phyloP scores from a whole-genome alignment of 2,797 vertebrate genomes.

The Hippopotamyrus pictus region DNA sequence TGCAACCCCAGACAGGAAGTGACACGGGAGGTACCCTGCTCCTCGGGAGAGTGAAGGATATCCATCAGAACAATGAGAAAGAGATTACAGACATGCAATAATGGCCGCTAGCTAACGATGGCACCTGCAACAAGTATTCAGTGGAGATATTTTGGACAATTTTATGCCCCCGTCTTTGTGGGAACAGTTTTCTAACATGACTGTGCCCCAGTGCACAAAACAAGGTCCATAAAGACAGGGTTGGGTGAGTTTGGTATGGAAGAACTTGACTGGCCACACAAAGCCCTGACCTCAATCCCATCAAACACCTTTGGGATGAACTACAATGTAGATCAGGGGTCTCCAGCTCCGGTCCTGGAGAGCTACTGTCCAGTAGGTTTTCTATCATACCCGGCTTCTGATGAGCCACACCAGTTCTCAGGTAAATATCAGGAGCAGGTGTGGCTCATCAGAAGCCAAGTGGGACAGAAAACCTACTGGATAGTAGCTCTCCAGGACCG shows the following conservation, averaged over 20 bases:
- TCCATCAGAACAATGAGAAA: not conserved
- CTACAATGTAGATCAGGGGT: no score
- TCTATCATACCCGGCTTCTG: no score
- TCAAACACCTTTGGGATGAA: not conserved
- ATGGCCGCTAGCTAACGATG: conserved; percentile 57
- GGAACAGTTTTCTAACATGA: not conserved
- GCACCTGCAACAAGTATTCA: not conserved
- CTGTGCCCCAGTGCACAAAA: not conserved
- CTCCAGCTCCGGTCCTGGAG: no score
- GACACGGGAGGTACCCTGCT: not conserved
- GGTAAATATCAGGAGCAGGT: no score
- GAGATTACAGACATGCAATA: no score
- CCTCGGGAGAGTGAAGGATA: not conserved
- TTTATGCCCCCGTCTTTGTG: not conserved
- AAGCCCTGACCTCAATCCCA: not conserved
- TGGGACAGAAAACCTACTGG: no score
- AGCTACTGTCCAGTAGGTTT: no score
- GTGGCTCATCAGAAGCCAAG: no score
- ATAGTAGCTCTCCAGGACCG: no score
- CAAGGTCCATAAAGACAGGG: not conserved
- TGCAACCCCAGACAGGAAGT: not conserved
- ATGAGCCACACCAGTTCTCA: no score
- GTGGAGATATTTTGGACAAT: not conserved
- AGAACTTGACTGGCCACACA: not conserved
- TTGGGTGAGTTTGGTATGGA: not conserved